Evolutionary conservation across 2,113 vertebrate species (phyloP).

Genomic region (Hemichromis elongatus): DNA sequence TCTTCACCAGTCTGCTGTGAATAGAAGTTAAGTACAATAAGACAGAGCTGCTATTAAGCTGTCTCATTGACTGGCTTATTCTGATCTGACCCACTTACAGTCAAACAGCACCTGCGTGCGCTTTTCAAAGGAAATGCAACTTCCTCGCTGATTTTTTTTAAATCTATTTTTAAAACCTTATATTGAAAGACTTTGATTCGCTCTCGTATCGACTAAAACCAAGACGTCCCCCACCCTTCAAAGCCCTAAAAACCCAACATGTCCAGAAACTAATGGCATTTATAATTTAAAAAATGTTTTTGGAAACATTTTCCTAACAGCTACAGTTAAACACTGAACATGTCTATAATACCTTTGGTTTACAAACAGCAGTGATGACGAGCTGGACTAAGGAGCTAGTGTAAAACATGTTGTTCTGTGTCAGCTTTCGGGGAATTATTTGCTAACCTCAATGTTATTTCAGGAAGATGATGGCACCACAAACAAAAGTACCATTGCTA

Average conservation of each 20-base stretch:
- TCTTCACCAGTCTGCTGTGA: background rate
- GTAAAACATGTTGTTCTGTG: background rate
- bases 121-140: slow-evolving; percentile 10
- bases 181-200: background rate
- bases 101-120: slow-evolving; percentile 53
- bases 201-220: background rate
- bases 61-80: background rate
- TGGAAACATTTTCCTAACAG: background rate
- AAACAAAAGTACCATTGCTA: background rate
- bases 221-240: background rate
- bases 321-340: background rate
- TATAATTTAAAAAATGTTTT: background rate
- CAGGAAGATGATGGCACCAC: background rate
- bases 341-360: background rate
- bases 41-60: background rate
- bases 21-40: background rate
- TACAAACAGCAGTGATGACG: background rate
- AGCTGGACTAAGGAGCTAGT: background rate
- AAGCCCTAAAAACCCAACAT: background rate
- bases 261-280: background rate
- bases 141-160: background rate
- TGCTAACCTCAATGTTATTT: background rate
- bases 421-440: background rate
- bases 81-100: background rate
- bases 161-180: background rate